Evolutionary conservation across 2,797 vertebrate genomes (phyloP).

Genomic region (Esox masquinongy): DNA sequence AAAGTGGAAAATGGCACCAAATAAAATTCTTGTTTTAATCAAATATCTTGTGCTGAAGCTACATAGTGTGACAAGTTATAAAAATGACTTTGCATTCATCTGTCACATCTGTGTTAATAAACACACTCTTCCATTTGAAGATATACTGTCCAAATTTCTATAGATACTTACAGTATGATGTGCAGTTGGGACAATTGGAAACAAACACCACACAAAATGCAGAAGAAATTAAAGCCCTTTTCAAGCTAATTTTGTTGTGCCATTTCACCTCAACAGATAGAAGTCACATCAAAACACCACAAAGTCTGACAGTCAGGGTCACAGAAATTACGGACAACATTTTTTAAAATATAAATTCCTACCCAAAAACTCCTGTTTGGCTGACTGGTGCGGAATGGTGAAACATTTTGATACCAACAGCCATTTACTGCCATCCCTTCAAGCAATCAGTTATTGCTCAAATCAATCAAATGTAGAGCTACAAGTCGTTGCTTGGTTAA

Average conservation of each 20-base stretch:
- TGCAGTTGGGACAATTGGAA: not conserved
- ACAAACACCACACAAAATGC: not conserved
- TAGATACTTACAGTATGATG: not conserved
- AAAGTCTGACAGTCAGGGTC: too few relatives aligned
- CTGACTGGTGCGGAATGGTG: too few relatives aligned
- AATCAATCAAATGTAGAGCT: too few relatives aligned
- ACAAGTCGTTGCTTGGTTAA: too few relatives aligned
- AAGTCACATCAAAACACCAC: too few relatives aligned
- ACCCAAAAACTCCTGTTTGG: too few relatives aligned
- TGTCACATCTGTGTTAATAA: conserved; percentile 51
- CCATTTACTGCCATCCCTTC: too few relatives aligned
- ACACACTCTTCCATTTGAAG: conserved; percentile 43
- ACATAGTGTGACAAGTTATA: conserved; percentile 56
- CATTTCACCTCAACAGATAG: too few relatives aligned
- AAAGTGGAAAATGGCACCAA: conserved; percentile 61
- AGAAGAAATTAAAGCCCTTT: not conserved
- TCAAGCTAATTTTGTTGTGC: not conserved
- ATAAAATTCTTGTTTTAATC: conserved; percentile 63
- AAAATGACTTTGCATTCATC: conserved; percentile 64
- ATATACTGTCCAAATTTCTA: conserved; percentile 43
- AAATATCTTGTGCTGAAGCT: conserved; percentile 49
- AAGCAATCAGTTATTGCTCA: too few relatives aligned
- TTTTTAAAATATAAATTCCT: too few relatives aligned
- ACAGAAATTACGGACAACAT: too few relatives aligned
- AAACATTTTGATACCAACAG: too few relatives aligned